These are phyloP conservation scores for Eumaeus atala DNA, from an alignment of 1,140 invertebrate species.

Conservation along the genomic window DNA sequence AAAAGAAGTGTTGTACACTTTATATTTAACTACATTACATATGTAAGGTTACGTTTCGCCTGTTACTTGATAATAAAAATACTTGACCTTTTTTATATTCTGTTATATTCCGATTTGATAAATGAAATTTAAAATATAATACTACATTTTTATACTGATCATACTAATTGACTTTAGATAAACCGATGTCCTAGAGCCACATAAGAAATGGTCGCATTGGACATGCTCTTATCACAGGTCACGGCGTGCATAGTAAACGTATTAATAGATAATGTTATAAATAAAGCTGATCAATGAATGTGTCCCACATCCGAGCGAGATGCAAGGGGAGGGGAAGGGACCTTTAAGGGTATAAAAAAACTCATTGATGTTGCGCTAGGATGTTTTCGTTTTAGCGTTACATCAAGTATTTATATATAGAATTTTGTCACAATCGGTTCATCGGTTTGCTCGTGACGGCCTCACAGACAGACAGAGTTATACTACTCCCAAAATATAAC, in stretches of 20 bases:
- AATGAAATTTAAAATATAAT: too few relatives aligned
- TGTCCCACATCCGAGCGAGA: neutral
- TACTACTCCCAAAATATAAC: too few relatives aligned
- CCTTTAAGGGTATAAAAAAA: neutral
- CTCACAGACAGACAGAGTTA: too few relatives aligned
- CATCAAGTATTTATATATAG: neutral
- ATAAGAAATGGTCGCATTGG: neutral
- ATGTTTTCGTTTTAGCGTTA: neutral
- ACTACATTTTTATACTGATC: neutral
- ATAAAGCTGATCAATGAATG: constrained; percentile 4
- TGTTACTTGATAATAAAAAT: too few relatives aligned
- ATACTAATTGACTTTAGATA: neutral
- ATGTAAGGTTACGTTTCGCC: too few relatives aligned
- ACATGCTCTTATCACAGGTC: neutral
- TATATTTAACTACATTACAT: too few relatives aligned
- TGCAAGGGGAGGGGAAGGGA: neutral
- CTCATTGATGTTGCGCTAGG: neutral
- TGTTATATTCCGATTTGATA: too few relatives aligned
- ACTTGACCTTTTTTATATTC: too few relatives aligned
- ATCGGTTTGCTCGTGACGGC: neutral
- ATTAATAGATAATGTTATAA: neutral
- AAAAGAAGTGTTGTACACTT: too few relatives aligned
- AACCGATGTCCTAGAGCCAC: neutral
- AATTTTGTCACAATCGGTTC: neutral
- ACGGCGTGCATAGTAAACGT: neutral